Evolutionary conservation across 2,113 vertebrate species (phyloP).

Genomic region (Misgurnus anguillicaudatus): DNA sequence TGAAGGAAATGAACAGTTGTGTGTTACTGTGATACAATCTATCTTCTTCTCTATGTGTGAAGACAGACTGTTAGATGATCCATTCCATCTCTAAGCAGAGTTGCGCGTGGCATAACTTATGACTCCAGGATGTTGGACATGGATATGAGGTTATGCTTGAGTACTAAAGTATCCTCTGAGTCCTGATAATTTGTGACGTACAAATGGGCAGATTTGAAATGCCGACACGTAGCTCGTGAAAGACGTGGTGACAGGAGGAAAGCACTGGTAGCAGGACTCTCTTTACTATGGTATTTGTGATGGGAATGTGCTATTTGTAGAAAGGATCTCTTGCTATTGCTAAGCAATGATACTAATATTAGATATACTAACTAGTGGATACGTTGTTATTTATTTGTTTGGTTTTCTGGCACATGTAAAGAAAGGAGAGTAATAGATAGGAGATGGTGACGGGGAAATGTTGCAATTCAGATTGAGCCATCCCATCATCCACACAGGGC

Average conservation of each 20-base stretch:
- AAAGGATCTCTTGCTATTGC: constrained; percentile 11
- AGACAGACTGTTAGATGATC: constrained; percentile 3
- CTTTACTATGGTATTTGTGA: constrained; percentile 58
- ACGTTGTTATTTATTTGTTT: not conserved
- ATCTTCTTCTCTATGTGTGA: constrained; percentile 1
- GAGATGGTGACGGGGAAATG: not conserved
- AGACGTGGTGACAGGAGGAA: constrained; percentile 47
- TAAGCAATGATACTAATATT: constrained; percentile 37
- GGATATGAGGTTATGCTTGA: not conserved
- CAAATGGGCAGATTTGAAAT: constrained; percentile 54
- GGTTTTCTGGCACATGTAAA: not conserved
- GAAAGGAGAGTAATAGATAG: not conserved
- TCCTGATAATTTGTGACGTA: constrained; percentile 57
- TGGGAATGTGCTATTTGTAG: constrained; percentile 61
- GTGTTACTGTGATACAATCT: constrained; percentile 4
- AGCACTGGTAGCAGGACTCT: constrained; percentile 60
- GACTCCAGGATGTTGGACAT: constrained; percentile 14
- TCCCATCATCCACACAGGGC: too few species aligned
- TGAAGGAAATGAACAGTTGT: constrained; percentile 20
- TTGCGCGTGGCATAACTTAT: constrained; percentile 40
- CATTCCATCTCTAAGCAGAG: not conserved
- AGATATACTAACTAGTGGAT: not conserved
- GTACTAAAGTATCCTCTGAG: constrained; percentile 25
- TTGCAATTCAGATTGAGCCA: not conserved
- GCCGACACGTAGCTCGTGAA: constrained; percentile 23